Evolutionary conservation across 2,888 invertebrate species (phyloP).

Genomic region (Drosophila rellima): DNA sequence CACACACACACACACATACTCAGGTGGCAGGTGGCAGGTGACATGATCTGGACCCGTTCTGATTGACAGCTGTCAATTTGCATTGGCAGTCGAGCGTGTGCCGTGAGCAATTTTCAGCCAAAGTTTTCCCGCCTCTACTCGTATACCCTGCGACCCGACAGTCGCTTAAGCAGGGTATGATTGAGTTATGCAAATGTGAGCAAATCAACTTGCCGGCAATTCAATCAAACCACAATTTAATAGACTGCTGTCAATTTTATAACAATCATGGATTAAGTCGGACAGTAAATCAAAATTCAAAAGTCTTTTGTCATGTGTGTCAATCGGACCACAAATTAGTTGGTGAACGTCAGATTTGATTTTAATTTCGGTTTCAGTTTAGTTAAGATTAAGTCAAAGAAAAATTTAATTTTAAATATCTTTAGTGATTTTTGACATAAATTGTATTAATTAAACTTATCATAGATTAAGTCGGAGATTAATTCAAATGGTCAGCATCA

Average conservation of each 20-base stretch:
- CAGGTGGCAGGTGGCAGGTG: constrained; percentile 1
- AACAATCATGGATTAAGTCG: constrained; percentile 7
- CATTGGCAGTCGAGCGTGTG: constrained; percentile 47
- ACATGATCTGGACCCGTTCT: constrained; percentile 19
- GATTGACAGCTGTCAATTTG: constrained; percentile 76
- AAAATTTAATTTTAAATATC: too few species aligned
- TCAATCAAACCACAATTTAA: constrained; percentile 15
- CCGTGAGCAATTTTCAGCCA: constrained; percentile 35
- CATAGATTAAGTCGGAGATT: constrained; percentile 1
- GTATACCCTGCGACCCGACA: constrained; percentile 11
- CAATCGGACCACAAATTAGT: too few species aligned
- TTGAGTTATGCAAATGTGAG: constrained; percentile 32
- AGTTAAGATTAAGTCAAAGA: too few species aligned
- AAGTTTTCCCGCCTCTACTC: background rate
- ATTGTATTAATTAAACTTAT: too few species aligned
- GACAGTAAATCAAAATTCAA: too few species aligned
- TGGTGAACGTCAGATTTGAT: too few species aligned
- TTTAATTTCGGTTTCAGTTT: too few species aligned
- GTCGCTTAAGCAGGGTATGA: constrained; percentile 3
- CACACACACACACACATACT: background rate
- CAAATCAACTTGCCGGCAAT: constrained; percentile 1
- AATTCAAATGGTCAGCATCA: background rate
- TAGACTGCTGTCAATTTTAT: background rate
- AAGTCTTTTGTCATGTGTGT: too few species aligned
- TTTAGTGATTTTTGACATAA: too few species aligned